These are phyloP conservation scores for Nomada ruficornis DNA, from an alignment of 2,888 invertebrate species.

Conservation along the genomic window DNA sequence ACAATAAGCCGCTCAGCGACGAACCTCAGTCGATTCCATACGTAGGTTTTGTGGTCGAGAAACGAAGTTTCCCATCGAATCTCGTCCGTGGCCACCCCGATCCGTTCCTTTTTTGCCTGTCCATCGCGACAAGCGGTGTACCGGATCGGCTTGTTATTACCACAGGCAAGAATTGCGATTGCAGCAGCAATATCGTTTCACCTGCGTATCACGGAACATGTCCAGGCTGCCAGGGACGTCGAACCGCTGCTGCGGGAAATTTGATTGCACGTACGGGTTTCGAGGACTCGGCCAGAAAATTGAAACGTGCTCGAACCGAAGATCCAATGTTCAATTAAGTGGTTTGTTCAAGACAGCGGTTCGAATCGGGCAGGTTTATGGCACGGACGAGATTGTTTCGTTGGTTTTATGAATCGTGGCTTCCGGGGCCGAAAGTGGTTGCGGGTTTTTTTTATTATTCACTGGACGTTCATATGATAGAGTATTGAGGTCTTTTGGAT, in stretches of 20 bases:
- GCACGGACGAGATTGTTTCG: conserved; percentile 3
- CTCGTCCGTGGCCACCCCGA: neutral
- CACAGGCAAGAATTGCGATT: conserved; percentile 28
- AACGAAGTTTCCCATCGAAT: conserved; percentile 22
- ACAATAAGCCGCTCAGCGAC: neutral
- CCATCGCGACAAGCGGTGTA: conserved; percentile 5
- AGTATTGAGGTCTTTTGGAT: too few relatives aligned
- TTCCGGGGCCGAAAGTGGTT: neutral
- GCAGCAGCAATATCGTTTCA: conserved; percentile 10
- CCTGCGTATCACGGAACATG: neutral
- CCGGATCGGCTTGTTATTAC: conserved; percentile 15
- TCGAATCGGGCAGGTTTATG: neutral
- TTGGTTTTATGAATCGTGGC: neutral
- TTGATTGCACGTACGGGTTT: conserved; percentile 5
- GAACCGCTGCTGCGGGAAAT: neutral
- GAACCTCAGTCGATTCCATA: neutral
- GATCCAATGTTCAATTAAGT: conserved; percentile 10
- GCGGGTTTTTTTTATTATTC: neutral
- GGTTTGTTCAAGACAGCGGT: conserved; percentile 3
- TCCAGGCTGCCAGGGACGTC: neutral
- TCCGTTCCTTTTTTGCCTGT: neutral
- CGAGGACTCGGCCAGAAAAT: neutral
- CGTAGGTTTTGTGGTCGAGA: neutral
- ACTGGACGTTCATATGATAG: too few relatives aligned
- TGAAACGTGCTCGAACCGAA: conserved; percentile 12